Evolutionary conservation across 2,888 invertebrate species (phyloP), one percentile per base, ranked within the genome.

Genomic region (Pteria penguin): DNA sequence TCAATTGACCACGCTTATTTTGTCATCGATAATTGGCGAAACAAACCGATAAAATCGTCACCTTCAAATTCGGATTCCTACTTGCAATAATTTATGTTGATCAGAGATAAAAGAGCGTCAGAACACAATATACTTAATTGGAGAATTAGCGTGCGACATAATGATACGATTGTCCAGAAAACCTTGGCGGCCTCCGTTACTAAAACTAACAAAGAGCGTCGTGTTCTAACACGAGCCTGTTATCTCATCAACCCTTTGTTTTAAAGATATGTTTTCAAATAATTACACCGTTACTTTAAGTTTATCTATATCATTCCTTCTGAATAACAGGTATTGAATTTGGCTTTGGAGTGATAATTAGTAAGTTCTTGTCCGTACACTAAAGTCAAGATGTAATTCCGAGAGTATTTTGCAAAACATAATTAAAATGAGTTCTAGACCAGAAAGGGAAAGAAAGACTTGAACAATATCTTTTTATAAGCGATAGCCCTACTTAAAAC

Each of bases 81-180:
- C 60, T 18, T 4, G 27, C 26, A 11, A 29, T 60, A 24, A 60
- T 60, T 60, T 60, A 60, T 60, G 22, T 11, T 8, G 22, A 24
- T 60, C 27, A 27, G 4, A 60, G 22, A 60, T 60, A 11, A 22
- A 26, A 60, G 24, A n/a, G 45, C 18, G 8, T 60, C 27, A 26
- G 60, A 24, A 60, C 14, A 60, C 24, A 60, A 24, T 27, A 11
- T 22, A 24, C 60, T 14, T 60, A 29, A 60, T 60, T 60, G 60
- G 60, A 60, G 27, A 60, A 60, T 60, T 60, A 60, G 60, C 60
- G 60, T 60, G 60, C 60, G 60, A 60, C 60, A 26, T 60, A 60
- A 60, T 60, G 24, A 27, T 26, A 24, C 27, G 24, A 60, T 60
- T 60, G 60, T 60, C 27, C 18, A 60, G 26, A 18, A 26, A 18